Conservation (phyloP, 2,797 vertebrate genomes). For the Benthosema pterotum region DNA sequence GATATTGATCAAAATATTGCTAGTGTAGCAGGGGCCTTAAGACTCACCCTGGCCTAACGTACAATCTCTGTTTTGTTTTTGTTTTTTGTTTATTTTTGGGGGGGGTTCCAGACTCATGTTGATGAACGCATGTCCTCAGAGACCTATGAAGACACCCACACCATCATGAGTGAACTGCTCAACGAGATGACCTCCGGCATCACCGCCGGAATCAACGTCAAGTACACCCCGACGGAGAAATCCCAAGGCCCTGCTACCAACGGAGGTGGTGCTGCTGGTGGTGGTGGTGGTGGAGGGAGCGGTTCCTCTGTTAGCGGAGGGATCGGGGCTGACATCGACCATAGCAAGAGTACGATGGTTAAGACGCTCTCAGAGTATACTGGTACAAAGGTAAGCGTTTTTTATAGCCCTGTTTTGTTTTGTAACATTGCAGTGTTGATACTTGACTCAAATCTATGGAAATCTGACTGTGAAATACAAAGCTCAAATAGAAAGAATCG, state of each 20-base stretch:
- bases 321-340: fast-evolving
- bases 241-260: slow-evolving; percentile 14
- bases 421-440: too few relatives aligned
- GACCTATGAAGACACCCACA: slow-evolving; percentile 74
- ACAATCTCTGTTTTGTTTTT: slow-evolving; percentile 4
- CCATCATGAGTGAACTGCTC: slow-evolving; percentile 74
- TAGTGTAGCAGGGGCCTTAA: too few relatives aligned
- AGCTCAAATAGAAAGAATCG: too few relatives aligned
- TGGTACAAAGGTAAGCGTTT: slow-evolving; percentile 75
- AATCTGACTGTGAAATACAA: too few relatives aligned
- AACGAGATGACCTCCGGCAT: slow-evolving; percentile 40
- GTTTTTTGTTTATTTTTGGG: too few relatives aligned
- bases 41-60: too few relatives aligned
- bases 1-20: too few relatives aligned
- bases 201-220: slow-evolving; percentile 70
- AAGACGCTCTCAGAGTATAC: slow-evolving; percentile 42
- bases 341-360: slow-evolving; percentile 45
- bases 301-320: background rate
- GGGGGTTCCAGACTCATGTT: slow-evolving; percentile 76
- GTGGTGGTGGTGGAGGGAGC: too few relatives aligned
- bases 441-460: too few relatives aligned
- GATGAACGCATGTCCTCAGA: slow-evolving; percentile 82
- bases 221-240: slow-evolving; percentile 70
- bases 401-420: background rate
- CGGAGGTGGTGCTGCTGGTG: too few relatives aligned